phyloP scores from a whole-genome alignment of 2,888 invertebrate genomes.

The Papilio elwesi region DNA sequence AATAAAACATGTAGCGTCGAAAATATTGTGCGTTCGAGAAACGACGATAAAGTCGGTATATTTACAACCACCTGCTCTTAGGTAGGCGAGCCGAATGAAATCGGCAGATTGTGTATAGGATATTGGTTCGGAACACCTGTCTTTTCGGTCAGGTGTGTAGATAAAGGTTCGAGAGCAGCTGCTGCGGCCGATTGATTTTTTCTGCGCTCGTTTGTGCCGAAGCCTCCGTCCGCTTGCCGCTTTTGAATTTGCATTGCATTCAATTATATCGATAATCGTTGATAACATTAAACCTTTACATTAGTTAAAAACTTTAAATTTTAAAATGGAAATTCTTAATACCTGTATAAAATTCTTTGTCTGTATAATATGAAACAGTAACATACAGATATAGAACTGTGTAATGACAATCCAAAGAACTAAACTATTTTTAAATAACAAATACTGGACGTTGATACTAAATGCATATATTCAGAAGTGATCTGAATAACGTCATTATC shows the following conservation, averaged over 20 bases:
- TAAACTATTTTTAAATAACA: too few species aligned
- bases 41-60: slow-evolving; percentile 45
- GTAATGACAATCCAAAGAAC: too few species aligned
- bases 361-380: too few species aligned
- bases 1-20: slow-evolving; percentile 40
- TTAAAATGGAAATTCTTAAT: too few species aligned
- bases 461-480: too few species aligned
- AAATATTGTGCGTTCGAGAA: slow-evolving; percentile 38
- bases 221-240: slow-evolving; percentile 3
- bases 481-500: too few species aligned
- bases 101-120: slow-evolving; percentile 46
- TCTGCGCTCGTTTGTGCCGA: slow-evolving; percentile 43
- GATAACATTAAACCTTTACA: background rate
- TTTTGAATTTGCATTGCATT: slow-evolving; percentile 27
- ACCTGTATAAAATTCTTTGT: too few species aligned
- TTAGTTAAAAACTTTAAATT: too few species aligned
- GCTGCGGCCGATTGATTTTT: slow-evolving; percentile 43
- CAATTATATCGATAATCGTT: background rate
- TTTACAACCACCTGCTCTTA: slow-evolving; percentile 48
- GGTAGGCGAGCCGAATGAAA: slow-evolving; percentile 40
- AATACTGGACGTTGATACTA: too few species aligned
- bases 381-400: too few species aligned
- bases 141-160: slow-evolving; percentile 65
- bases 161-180: slow-evolving; percentile 49
- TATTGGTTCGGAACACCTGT: slow-evolving; percentile 65